A percentile compares a stretch with the other conserved stretches of the same genome.
These are phyloP conservation scores for Caradrina kadenii DNA, from an alignment of 2,888 invertebrate genomes.

Conservation along the genomic window DNA sequence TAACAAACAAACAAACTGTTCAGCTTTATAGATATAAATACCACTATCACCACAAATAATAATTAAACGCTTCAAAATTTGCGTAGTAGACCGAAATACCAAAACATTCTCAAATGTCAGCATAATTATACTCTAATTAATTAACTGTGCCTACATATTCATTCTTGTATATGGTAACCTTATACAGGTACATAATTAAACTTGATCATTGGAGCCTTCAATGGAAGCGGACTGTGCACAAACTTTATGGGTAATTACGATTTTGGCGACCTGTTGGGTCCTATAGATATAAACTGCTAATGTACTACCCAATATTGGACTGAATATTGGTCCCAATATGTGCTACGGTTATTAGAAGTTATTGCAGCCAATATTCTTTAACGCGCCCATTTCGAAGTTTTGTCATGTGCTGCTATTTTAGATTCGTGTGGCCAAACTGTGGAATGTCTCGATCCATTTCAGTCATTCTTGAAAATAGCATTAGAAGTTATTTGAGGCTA, in stretches of 20 bases:
- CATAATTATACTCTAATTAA: conserved; percentile 18
- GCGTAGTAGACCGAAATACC: conserved; percentile 3
- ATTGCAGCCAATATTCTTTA: neutral
- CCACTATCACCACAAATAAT: conserved; percentile 4
- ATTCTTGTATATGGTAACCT: conserved; percentile 20
- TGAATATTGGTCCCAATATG: conserved; percentile 19
- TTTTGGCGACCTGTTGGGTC: conserved; percentile 14
- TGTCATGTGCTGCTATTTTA: neutral
- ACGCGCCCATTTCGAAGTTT: neutral
- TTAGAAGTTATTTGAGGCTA: neutral
- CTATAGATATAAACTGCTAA: conserved; percentile 14
- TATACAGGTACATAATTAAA: conserved; percentile 39
- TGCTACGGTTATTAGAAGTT: neutral
- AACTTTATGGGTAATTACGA: conserved; percentile 45
- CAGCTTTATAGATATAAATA: neutral
- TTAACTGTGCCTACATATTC: conserved; percentile 9
- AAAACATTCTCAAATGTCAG: conserved; percentile 1
- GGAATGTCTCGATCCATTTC: neutral
- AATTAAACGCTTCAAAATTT: conserved; percentile 5
- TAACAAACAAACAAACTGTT: too few relatives aligned
- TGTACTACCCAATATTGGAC: conserved; percentile 3
- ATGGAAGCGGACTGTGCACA: conserved; percentile 21
- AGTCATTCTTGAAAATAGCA: neutral
- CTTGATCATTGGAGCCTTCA: conserved; percentile 27
- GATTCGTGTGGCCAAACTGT: neutral